Percentiles rank a stretch among this genome's conserved stretches.
Conservation (phyloP, 1,140 invertebrate species). For the Macrocentrus cingulum region DNA sequence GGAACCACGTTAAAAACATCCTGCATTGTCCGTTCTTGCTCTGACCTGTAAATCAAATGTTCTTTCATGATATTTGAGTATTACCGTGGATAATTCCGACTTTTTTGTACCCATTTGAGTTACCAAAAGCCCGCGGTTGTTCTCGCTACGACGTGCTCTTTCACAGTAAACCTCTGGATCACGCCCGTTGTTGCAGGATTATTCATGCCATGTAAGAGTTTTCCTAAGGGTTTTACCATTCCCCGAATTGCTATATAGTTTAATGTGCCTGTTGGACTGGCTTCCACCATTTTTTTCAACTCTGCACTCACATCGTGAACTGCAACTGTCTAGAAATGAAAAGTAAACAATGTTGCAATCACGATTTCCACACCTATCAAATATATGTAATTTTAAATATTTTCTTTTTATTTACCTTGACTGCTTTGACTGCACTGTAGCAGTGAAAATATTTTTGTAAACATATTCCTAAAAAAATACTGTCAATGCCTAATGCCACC, state of each 20-base stretch:
- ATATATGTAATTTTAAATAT: not conserved
- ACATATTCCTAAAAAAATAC: constrained; percentile 70
- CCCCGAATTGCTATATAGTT: constrained; percentile 73
- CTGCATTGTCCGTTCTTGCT: constrained; percentile 73
- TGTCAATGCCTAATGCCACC: constrained; percentile 71
- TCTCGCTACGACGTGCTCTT: constrained; percentile 76
- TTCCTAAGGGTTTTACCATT: constrained; percentile 70
- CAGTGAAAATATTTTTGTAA: constrained; percentile 71
- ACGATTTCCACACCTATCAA: too few species aligned
- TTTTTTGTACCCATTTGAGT: constrained; percentile 5
- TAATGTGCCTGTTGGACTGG: constrained; percentile 64
- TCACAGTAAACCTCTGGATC: constrained; percentile 69
- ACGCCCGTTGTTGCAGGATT: constrained; percentile 72
- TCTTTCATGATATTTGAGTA: not conserved
- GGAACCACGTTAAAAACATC: constrained; percentile 74
- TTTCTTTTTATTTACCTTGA: constrained; percentile 61
- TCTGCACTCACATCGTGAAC: constrained; percentile 67
- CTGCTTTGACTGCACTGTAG: constrained; percentile 65
- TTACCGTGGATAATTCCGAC: not conserved
- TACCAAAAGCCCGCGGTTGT: constrained; percentile 77
- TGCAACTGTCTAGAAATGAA: constrained; percentile 62
- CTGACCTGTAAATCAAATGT: constrained; percentile 56
- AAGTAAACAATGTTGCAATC: constrained; percentile 16
- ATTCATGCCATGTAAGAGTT: constrained; percentile 70
- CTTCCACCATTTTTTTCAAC: constrained; percentile 62